Conservation (phyloP, 2,797 vertebrate genomes). For the Loris lydekkerianus region DNA sequence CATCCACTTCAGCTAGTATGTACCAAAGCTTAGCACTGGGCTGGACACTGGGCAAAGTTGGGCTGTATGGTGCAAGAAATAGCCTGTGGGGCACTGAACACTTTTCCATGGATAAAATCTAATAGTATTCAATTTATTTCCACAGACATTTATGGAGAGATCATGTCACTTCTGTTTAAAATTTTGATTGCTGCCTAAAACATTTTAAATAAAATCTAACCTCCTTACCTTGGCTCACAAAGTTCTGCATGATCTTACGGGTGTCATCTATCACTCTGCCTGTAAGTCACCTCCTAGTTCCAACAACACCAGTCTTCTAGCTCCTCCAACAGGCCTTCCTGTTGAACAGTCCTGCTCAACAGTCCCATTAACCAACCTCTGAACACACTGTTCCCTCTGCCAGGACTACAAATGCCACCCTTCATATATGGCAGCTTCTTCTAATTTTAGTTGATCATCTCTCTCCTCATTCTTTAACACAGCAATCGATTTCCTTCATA, state of each 20-base stretch:
- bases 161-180: conserved; percentile 36
- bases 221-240: conserved; percentile 1
- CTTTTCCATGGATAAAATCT: conserved; percentile 16
- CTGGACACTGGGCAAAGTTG: not conserved
- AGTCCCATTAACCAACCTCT: not conserved
- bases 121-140: conserved; percentile 28
- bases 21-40: not conserved
- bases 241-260: conserved; percentile 42
- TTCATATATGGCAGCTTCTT: conserved; percentile 2
- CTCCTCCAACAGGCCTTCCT: conserved; percentile 7
- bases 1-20: not conserved
- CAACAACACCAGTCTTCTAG: conserved; percentile 21
- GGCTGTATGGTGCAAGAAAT: not conserved
- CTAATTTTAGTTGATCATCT: not conserved
- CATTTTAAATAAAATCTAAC: conserved; percentile 56
- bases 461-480: not conserved
- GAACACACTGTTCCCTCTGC: not conserved
- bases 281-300: conserved; percentile 66
- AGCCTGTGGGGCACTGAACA: not conserved
- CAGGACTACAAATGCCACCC: not conserved
- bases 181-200: conserved; percentile 7
- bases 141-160: conserved; percentile 1
- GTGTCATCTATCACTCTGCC: not conserved
- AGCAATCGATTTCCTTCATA: not conserved
- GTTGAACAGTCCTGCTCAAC: not conserved